Conservation (phyloP, 2,888 invertebrate genomes). For the Apamea monoglypha region DNA sequence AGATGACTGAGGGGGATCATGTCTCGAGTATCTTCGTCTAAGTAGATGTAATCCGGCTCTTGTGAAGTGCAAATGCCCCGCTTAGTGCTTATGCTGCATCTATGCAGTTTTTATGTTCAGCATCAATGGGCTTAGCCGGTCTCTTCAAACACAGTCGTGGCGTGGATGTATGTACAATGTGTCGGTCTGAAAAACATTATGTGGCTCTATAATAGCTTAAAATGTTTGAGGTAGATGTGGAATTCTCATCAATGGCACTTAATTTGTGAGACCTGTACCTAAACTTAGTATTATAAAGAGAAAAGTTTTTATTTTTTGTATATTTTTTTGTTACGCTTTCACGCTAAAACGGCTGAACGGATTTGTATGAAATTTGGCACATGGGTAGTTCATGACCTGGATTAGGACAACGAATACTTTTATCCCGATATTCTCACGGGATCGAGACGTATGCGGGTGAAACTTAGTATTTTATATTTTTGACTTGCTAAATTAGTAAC, state of each 20-base stretch:
- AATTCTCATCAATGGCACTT: neutral
- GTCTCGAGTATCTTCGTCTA: slow-evolving; percentile 26
- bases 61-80: slow-evolving; percentile 29
- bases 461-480: neutral
- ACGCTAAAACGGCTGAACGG: too few species aligned
- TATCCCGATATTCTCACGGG: too few species aligned
- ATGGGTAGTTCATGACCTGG: too few species aligned
- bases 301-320: too few species aligned
- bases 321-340: too few species aligned
- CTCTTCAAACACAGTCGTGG: neutral
- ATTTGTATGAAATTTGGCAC: too few species aligned
- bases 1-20: slow-evolving; percentile 32
- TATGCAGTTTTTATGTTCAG: slow-evolving; percentile 41
- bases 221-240: neutral
- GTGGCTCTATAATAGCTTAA: neutral
- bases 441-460: too few species aligned
- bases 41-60: slow-evolving; percentile 38
- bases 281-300: too few species aligned
- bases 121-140: slow-evolving; percentile 27
- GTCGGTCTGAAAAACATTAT: neutral
- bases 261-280: neutral
- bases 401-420: too few species aligned
- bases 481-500: neutral
- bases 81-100: slow-evolving; percentile 12
- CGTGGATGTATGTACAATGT: neutral